phyloP scores from a whole-genome alignment of 2,888 invertebrate species.

The Loripinus fragilis region DNA sequence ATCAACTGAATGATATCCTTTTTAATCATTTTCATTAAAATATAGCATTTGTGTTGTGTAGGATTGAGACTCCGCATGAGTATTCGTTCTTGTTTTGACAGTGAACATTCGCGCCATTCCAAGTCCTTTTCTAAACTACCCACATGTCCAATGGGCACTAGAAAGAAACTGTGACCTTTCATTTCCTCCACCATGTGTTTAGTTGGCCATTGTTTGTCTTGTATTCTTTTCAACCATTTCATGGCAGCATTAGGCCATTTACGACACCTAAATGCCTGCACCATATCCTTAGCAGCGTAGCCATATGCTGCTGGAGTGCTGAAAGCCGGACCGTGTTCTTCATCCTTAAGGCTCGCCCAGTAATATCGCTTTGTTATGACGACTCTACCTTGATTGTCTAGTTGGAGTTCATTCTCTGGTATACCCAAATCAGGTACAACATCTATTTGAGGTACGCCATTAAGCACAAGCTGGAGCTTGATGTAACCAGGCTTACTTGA shows the following conservation, averaged over 20 bases:
- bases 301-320: not conserved
- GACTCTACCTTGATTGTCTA: not conserved
- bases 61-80: not conserved
- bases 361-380: not conserved
- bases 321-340: not conserved
- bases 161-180: not conserved
- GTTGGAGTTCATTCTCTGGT: not conserved
- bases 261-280: not conserved
- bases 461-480: not conserved
- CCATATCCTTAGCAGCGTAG: not conserved
- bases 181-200: not conserved
- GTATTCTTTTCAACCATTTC: not conserved
- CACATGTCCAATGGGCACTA: not conserved
- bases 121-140: not conserved
- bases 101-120: not conserved
- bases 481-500: not conserved
- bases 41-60: conserved; percentile 8
- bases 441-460: not conserved
- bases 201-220: not conserved
- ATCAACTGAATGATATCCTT: not conserved
- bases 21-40: conserved; percentile 13
- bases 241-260: not conserved
- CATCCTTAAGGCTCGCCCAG: not conserved
- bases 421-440: not conserved
- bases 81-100: conserved; percentile 9